phyloP scores from a whole-genome alignment of 2,113 vertebrate genomes.

The Myotis lucifugus region DNA sequence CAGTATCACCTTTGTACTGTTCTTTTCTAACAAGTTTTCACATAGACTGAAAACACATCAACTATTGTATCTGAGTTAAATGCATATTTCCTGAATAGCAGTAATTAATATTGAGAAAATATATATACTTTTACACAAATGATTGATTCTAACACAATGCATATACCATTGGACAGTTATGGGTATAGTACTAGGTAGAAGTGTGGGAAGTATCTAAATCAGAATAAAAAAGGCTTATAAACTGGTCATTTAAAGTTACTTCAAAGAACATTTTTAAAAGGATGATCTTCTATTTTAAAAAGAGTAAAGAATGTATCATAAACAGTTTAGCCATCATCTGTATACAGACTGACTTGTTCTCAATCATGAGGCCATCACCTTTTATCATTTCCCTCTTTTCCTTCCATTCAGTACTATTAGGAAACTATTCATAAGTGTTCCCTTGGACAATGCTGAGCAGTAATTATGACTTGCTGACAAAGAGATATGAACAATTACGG shows the following conservation, averaged over 20 bases:
- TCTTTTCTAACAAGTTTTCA: constrained; percentile 46
- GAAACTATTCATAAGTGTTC: constrained; percentile 87
- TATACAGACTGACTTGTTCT: constrained; percentile 79
- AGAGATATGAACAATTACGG: constrained; percentile 93
- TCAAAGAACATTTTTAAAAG: constrained; percentile 82
- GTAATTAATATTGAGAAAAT: constrained; percentile 46
- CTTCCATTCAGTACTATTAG: constrained; percentile 85
- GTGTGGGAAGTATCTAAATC: constrained; percentile 19
- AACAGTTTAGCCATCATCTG: constrained; percentile 83
- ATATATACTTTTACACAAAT: background rate
- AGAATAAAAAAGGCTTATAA: constrained; percentile 68
- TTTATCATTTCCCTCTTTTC: constrained; percentile 83
- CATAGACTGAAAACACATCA: background rate
- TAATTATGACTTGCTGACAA: constrained; percentile 96
- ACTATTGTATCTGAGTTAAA: constrained; percentile 54
- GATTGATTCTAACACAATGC: constrained; percentile 10
- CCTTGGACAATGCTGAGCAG: constrained; percentile 88
- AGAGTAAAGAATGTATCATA: constrained; percentile 78
- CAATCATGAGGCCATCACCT: constrained; percentile 86
- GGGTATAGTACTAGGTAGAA: background rate
- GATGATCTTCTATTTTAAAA: constrained; percentile 83
- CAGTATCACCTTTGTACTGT: background rate
- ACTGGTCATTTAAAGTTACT: constrained; percentile 76
- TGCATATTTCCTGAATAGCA: constrained; percentile 22
- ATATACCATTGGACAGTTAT: background rate